Evolutionary conservation across 2,888 invertebrate species (phyloP).

Genomic region (Salpingus planirostris): DNA sequence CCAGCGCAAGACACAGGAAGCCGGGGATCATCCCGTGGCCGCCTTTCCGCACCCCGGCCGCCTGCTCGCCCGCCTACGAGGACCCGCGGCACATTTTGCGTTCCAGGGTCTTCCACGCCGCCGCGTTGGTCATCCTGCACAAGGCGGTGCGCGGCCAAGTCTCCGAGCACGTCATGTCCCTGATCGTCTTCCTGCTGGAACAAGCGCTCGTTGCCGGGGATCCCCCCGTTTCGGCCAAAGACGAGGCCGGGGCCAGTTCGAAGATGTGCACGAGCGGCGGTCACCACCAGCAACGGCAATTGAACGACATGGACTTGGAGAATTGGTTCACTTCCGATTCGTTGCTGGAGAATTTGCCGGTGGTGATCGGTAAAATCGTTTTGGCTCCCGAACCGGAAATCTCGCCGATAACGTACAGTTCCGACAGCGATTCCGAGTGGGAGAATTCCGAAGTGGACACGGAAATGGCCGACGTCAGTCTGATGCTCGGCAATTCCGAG

Average conservation of each 20-base stretch:
- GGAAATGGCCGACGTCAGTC: slow-evolving; percentile 41
- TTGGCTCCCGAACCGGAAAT: slow-evolving; percentile 51
- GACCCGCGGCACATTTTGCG: slow-evolving; percentile 58
- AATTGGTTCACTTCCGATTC: slow-evolving; percentile 67
- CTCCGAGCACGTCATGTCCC: slow-evolving; percentile 81
- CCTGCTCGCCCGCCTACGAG: slow-evolving; percentile 54
- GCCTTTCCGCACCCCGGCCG: slow-evolving; percentile 65
- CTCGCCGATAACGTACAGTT: slow-evolving; percentile 50
- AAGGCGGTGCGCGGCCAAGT: slow-evolving; percentile 71
- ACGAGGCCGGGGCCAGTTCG: slow-evolving; percentile 24
- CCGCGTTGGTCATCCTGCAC: slow-evolving; percentile 73
- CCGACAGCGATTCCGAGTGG: slow-evolving; percentile 70
- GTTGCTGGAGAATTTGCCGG: slow-evolving; percentile 66
- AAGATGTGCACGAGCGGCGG: slow-evolving; percentile 43
- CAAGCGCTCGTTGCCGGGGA: slow-evolving; percentile 56
- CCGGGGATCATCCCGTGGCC: slow-evolving; percentile 55
- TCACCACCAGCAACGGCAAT: slow-evolving; percentile 28
- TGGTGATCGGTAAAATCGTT: slow-evolving; percentile 55
- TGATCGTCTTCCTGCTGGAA: slow-evolving; percentile 79
- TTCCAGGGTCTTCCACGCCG: slow-evolving; percentile 58
- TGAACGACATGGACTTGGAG: slow-evolving; percentile 48
- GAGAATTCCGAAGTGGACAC: slow-evolving; percentile 58
- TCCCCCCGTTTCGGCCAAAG: too few relatives aligned
- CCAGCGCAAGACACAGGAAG: slow-evolving; percentile 34
- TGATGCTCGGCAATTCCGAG: slow-evolving; percentile 18